phyloP scores from a whole-genome alignment of 2,888 invertebrate species.

The Temnothorax ravouxi region DNA sequence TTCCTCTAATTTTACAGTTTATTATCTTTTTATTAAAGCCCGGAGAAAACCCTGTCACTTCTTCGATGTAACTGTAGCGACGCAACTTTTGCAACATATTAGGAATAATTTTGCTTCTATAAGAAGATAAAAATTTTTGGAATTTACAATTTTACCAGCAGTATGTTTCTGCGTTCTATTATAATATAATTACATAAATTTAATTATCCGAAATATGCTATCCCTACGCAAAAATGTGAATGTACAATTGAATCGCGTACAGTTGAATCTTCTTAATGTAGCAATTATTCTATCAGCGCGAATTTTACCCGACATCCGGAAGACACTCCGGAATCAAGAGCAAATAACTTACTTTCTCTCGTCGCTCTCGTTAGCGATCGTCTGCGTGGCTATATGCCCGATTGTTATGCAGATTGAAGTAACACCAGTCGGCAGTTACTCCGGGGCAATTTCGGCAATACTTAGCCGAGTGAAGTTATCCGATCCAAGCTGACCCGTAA shows the following conservation, averaged over 20 bases:
- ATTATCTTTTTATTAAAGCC: not conserved
- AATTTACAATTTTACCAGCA: slow-evolving; percentile 2
- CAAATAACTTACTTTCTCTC: slow-evolving; percentile 69
- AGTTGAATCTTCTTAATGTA: not conserved
- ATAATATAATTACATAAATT: not conserved
- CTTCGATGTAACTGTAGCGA: not conserved
- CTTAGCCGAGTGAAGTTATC: slow-evolving; percentile 66
- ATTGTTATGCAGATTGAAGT: slow-evolving; percentile 80
- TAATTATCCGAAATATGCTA: not conserved
- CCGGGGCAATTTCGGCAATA: slow-evolving; percentile 67
- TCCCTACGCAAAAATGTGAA: not conserved
- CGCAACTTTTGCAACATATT: not conserved
- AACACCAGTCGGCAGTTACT: slow-evolving; percentile 71
- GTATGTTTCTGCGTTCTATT: not conserved
- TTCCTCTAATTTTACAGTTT: not conserved
- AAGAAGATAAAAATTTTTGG: not conserved
- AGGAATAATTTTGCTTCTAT: not conserved
- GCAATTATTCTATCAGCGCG: slow-evolving; percentile 44
- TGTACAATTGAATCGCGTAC: not conserved
- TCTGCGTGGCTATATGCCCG: slow-evolving; percentile 54
- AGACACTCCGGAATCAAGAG: slow-evolving; percentile 61
- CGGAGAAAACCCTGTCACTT: not conserved
- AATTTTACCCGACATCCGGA: slow-evolving; percentile 63
- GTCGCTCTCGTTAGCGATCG: slow-evolving; percentile 32
- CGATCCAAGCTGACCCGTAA: slow-evolving; percentile 65